Base-by-base conservation (phyloP, 2,113 vertebrate genomes). In the Trogon surrucura region DNA sequence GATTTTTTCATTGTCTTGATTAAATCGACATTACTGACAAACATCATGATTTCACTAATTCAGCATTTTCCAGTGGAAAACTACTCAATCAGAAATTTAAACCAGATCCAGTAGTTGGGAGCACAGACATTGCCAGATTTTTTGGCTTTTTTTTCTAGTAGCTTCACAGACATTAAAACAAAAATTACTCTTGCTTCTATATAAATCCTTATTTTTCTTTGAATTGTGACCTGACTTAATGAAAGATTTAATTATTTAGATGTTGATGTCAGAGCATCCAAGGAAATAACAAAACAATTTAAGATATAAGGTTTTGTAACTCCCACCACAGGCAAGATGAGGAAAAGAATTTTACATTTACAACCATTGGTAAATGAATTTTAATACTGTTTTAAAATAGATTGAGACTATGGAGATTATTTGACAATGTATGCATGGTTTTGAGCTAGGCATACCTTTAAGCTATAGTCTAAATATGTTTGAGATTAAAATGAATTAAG, bases 41-140 rank as follows among this genome's bases (percentile, higher is more conserved):
- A 83, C n/a, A 27, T 34, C 2, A 29, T 61, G 32, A 58, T 91
- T 95, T 89, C 62, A 67, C 75, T 78, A 74, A 84, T 78, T 93
- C 82, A 88, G 56, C 71, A 41, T 95, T 96, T 93, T 91, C 51
- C 32, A 34, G 38, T 88, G 51, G 66, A 95, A 91, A 81, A 70
- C 45, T 47, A 7, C 62, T 88, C 60, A 48, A 30, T 83, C 51
- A 84, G 88, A 94, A 93, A 86, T 78, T 36, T 60, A 90, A 91
- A 80, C 44, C 51, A 83, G 74, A 73, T 80, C 51, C 13, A 0
- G 65, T 90, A 93, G 36, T 71, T 47, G 4, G 61, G 14, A 74
- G 17, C 47, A 51, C 44, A 91, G 69, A 32, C 78, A n/a, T 19
- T 77, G 62, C 29, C 66, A 61, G 13, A 29, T 38, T 62, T 58